Evolutionary conservation across 2,797 vertebrate genomes (phyloP), one percentile per base, ranked within the genome.

Genomic region (Bradypodion ventrale): DNA sequence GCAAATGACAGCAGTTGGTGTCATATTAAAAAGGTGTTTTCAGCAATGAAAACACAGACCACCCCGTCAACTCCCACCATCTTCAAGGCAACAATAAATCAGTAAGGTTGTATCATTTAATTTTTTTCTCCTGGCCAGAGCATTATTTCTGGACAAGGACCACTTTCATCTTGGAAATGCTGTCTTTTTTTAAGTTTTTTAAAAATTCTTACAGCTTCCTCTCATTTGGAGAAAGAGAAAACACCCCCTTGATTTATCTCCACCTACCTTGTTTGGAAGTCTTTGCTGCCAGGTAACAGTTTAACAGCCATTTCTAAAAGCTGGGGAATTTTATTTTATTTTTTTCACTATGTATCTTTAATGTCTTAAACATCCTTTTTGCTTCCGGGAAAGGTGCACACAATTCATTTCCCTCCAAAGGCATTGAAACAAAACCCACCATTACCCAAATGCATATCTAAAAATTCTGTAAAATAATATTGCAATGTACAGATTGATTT

Each of bases 21-120:
- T 98, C 97, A 96, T 96, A 95, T 97, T 97, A 96, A 94, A 94
- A 95, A 96, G 95, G 97, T 95, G 95, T 96, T 94, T 95, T 95
- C 95, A 92, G 93, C 94, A 93, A 94, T 88, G 95, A 96, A 95
- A 95, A 96, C 94, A 94, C 94, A 94, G 94, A 86, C 59, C 42
- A 69, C 52, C 63, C 46, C 35, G 2, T 1, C 69, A 25, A 35
- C n/a, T 68, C 94, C 93, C 95, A 94, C 95, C 93, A 89, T 95
- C 95, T 95, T 96, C 93, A 92, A 96, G 96, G 95, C 96, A 95
- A 95, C 86, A 60, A 94, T 93, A 93, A 97, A 96, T 97, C 94
- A 78, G 96, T 96, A 89, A 87, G 93, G 93, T 85, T 74, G 94
- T 95, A 97, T 97, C 93, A 80, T 96, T 29, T 68, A 32, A 2